Base-by-base conservation (phyloP, 2,888 invertebrate species). In the Drosophila diplacantha region DNA sequence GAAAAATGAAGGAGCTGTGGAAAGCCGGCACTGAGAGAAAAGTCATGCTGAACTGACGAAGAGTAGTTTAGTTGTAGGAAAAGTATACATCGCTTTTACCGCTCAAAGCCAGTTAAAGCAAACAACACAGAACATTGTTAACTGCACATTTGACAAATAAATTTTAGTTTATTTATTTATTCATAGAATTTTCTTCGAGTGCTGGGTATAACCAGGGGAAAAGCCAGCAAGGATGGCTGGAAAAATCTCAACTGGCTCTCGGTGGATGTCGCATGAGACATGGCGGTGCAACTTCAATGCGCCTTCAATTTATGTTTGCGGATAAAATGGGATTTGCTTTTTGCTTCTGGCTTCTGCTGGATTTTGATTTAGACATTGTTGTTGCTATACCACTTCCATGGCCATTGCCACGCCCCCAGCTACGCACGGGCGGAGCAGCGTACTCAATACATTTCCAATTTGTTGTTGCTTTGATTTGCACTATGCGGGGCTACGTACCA, bases 261-360 rank as follows among this genome's bases (percentile, higher is more conserved):
- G 43, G 24, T 39, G 74, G 57, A 60, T 74, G 67, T 65, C 71
- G 60, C 70, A 71, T 56, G 69, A 71, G 57, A 71, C 71, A 66
- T 59, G 54, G 53, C 57, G 71, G 66, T 79, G 74, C 82, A 70
- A 68, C 78, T 79, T 56, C 69, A 74, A 75, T 75, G 68, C 73
- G 78, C 59, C 82, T 81, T 81, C 80, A 83, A 83, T 81, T 83
- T 83, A 83, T 81, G 80, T 79, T 79, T 81, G 83, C 80, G 83
- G 82, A 83, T 81, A 76, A 80, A 81, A 81, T 81, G 74, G 83
- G 80, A 81, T 81, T 81, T 81, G 80, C 70, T 72, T 68, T 69
- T 72, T 70, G 59, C 81, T 72, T 64, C 62, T 56, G 62, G 71
- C 63, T 61, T 67, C 62, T 68, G 81, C 55, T 68, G 72, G 72